Conservation (phyloP, 2,113 vertebrate species). For the Leptodactylus fuscus region DNA sequence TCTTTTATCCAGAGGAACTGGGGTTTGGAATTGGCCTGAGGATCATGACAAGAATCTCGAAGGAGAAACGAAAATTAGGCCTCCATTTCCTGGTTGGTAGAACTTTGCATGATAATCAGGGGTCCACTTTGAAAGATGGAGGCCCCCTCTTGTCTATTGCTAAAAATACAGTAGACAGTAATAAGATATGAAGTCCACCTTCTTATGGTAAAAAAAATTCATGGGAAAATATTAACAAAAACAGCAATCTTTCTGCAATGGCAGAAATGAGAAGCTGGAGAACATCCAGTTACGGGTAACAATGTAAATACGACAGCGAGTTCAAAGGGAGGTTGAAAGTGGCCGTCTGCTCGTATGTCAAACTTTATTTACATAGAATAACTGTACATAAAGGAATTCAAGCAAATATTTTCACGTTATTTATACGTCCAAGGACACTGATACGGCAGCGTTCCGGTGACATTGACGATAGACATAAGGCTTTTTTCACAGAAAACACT, state of each 20-base stretch:
- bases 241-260: neutral
- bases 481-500: neutral
- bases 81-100: no score
- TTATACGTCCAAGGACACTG: conserved; percentile 13
- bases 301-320: conserved; percentile 47
- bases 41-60: neutral
- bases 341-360: neutral
- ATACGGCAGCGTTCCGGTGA: neutral
- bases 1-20: neutral
- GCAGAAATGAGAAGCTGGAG: neutral
- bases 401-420: neutral
- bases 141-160: neutral
- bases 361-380: neutral
- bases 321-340: conserved; percentile 20
- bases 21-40: neutral
- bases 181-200: no score
- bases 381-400: conserved; percentile 14
- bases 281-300: neutral
- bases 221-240: conserved; percentile 17
- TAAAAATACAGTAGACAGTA: neutral
- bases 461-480: no score
- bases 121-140: no score
- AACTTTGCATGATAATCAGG: neutral
- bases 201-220: conserved; percentile 9
- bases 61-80: neutral